Evolutionary conservation across 2,888 invertebrate species (phyloP).

Genomic region (Rhamphomyia laevipes): DNA sequence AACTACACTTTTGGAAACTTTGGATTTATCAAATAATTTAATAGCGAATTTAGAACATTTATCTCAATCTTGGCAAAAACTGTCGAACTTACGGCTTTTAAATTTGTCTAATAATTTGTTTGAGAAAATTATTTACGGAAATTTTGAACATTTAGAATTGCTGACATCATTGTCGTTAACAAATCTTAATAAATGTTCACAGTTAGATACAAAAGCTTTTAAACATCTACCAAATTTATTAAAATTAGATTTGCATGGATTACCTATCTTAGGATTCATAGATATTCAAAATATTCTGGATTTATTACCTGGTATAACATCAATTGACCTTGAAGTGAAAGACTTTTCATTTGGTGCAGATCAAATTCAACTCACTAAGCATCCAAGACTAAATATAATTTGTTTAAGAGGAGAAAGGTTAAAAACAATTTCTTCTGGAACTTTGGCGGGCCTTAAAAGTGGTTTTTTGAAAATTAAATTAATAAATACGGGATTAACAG

Average conservation of each 20-base stretch:
- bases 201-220: conserved; percentile 75
- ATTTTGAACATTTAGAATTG: conserved; percentile 59
- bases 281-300: conserved; percentile 79
- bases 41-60: conserved; percentile 49
- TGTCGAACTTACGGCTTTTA: conserved; percentile 57
- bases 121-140: conserved; percentile 58
- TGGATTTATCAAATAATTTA: conserved; percentile 67
- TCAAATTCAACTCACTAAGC: conserved; percentile 64
- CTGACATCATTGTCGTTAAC: conserved; percentile 53
- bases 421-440: conserved; percentile 67
- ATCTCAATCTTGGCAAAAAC: conserved; percentile 54
- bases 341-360: conserved; percentile 70
- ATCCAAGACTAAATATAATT: conserved; percentile 63
- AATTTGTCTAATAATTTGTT: conserved; percentile 82
- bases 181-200: conserved; percentile 53
- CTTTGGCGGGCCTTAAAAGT: conserved; percentile 69
- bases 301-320: conserved; percentile 58
- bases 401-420: conserved; percentile 64
- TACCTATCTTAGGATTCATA: conserved; percentile 69
- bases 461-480: conserved; percentile 59
- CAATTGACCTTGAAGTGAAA: conserved; percentile 74
- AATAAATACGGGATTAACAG: conserved; percentile 66
- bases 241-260: conserved; percentile 57
- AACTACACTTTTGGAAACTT: conserved; percentile 62
- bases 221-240: conserved; percentile 58